Base-by-base conservation (phyloP, 2,113 vertebrate genomes). In the Tachysurus fulvidraco region DNA sequence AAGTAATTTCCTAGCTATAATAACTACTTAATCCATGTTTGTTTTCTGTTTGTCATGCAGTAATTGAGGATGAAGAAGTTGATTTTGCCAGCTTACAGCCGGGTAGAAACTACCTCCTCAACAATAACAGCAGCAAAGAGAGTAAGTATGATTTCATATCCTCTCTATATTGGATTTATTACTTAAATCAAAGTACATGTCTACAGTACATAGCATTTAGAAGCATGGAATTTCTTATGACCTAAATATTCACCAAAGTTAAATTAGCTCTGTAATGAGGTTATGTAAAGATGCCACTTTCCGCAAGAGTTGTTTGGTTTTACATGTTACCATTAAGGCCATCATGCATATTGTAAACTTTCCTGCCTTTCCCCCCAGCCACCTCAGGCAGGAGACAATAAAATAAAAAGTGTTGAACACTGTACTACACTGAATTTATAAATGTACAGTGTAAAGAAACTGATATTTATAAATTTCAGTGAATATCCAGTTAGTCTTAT, bases 61-160 rank as follows among this genome's bases (percentile, higher is more conserved):
- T 96, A 91, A 96, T 96, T 89, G 97, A 99, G 94, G 98, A 99
- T 86, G 98, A 99, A 84, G 98, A 99, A 92, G 97, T 99, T 50
- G 97, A 97, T 86, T 99, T 99, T 88, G 96, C 96, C 73, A 94
- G 92, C 30, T 87, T 94, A 78, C 97, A 95, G 85, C 90, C 96
- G 1, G 96, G 99, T 85, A 95, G 96, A 2, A 97, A 99, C 77
- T 97, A 95, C 92, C 94, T 97, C 79, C 97, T 97, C 91, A 98
- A 95, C 93, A 97, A 95, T 92, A 98, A 97, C 86, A 97, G 95
- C 93, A 98, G 94, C 94, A 99, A 97, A 92, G 98, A 99, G 91
- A 99, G 98, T 98, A 92, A 96, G 98, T 93, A 25, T 41, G 23
- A 65, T 36, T 67, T 1, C 46, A 30, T 73, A 25, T 73, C 13